These are phyloP conservation scores for Hymenochirus boettgeri DNA, from an alignment of 2,113 vertebrate genomes.

Conservation along the genomic window DNA sequence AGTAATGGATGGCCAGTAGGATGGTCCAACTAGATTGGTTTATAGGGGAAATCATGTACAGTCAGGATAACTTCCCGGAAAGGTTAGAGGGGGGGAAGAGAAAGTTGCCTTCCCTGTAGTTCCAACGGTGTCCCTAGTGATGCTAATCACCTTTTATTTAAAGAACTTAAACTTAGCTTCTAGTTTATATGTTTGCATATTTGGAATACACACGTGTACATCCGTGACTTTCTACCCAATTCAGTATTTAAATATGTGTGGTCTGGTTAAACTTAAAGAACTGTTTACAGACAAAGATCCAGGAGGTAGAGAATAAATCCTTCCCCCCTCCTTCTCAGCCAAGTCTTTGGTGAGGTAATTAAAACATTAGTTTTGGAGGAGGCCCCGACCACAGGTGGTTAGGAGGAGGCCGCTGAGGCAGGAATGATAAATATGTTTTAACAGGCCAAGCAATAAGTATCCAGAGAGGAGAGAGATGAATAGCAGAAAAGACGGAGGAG, in stretches of 20 bases:
- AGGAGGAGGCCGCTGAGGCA: conserved; percentile 41
- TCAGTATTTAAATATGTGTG: not conserved
- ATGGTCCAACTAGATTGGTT: conserved; percentile 22
- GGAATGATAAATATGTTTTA: conserved; percentile 57
- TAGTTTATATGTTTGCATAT: not conserved
- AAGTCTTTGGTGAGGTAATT: conserved; percentile 44
- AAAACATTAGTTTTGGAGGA: conserved; percentile 14
- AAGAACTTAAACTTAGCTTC: not conserved
- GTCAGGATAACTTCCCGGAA: conserved; percentile 27
- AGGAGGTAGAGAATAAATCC: conserved; percentile 45
- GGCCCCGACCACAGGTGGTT: conserved; percentile 23
- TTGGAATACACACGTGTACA: not conserved
- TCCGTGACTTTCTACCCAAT: not conserved
- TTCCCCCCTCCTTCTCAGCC: conserved; percentile 37
- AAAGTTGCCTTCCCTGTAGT: conserved; percentile 12
- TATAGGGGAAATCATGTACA: conserved; percentile 36
- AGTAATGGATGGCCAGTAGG: conserved; percentile 32
- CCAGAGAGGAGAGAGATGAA: conserved; percentile 43
- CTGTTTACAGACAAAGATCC: conserved; percentile 20
- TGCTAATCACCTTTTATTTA: not conserved
- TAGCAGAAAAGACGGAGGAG: not conserved
- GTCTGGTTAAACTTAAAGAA: too few relatives aligned
- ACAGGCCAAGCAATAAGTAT: conserved; percentile 45
- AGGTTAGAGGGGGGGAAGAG: too few relatives aligned
- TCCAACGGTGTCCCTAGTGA: conserved; percentile 1